Conservation (phyloP, 1,140 invertebrate species). For the Drosophila parabipectinata region DNA sequence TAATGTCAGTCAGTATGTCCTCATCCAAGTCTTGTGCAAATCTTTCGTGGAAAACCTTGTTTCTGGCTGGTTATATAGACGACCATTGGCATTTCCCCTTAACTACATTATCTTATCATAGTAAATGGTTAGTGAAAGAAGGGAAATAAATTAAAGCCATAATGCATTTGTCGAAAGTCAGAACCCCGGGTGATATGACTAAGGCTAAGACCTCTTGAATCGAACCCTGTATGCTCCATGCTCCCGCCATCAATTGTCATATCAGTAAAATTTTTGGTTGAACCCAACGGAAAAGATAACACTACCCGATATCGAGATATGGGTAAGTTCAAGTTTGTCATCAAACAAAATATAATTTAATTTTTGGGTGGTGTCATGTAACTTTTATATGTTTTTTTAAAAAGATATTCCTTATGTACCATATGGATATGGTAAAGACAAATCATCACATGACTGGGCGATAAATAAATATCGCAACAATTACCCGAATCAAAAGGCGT, state of each 20-base stretch:
- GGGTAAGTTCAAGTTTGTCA: conserved; percentile 49
- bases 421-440: neutral
- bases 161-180: conserved; percentile 11
- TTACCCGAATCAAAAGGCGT: conserved; percentile 67
- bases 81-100: conserved; percentile 34
- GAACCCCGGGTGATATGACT: conserved; percentile 1
- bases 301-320: conserved; percentile 44
- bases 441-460: conserved; percentile 24
- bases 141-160: conserved; percentile 22
- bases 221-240: conserved; percentile 9
- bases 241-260: conserved; percentile 34
- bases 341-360: conserved; percentile 17
- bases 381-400: neutral
- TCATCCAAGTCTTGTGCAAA: conserved; percentile 32
- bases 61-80: conserved; percentile 38
- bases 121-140: conserved; percentile 3
- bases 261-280: conserved; percentile 45
- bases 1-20: conserved; percentile 28
- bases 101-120: conserved; percentile 41
- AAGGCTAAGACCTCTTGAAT: neutral
- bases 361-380: conserved; percentile 9
- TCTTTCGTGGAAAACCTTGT: conserved; percentile 29
- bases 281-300: conserved; percentile 57
- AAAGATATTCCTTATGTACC: neutral
- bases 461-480: conserved; percentile 61